These are phyloP conservation scores for Calidris pygmaea DNA, from an alignment of 2,113 vertebrate species.

Conservation along the genomic window DNA sequence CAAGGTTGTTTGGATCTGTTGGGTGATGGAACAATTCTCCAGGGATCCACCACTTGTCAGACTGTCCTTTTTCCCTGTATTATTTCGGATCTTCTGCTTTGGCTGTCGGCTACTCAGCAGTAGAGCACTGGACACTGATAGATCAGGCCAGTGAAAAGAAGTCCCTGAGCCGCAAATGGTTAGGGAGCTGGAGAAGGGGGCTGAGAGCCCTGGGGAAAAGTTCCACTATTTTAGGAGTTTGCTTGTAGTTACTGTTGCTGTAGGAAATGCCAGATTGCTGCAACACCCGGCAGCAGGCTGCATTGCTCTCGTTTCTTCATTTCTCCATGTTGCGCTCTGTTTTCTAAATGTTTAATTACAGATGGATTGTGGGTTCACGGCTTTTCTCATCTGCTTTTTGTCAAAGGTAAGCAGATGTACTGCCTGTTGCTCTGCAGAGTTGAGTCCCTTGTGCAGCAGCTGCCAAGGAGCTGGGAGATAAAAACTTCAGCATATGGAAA, in stretches of 20 bases:
- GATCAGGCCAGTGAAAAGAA: background rate
- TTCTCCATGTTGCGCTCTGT: background rate
- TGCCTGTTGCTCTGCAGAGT: conserved; percentile 31
- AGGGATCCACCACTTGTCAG: background rate
- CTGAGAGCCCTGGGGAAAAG: background rate
- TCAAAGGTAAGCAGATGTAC: conserved; percentile 41
- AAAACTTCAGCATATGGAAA: conserved; percentile 31
- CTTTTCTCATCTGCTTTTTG: conserved; percentile 55
- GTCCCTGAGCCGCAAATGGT: background rate
- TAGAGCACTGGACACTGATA: background rate
- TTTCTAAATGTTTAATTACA: conserved; percentile 31
- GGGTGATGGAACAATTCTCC: background rate
- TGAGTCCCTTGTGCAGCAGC: conserved; percentile 3
- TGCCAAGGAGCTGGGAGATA: background rate
- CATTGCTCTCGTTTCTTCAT: background rate
- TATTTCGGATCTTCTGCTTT: background rate
- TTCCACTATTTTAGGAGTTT: background rate
- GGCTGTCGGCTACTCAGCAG: background rate
- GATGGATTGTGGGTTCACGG: conserved; percentile 31
- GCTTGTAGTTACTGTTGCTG: background rate
- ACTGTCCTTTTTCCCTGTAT: background rate
- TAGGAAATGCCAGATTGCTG: background rate
- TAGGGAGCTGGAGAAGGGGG: background rate
- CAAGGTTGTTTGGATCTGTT: background rate
- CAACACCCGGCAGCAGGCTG: background rate